phyloP scores from a whole-genome alignment of 1,140 invertebrate species.

The Danaus plexippus region DNA sequence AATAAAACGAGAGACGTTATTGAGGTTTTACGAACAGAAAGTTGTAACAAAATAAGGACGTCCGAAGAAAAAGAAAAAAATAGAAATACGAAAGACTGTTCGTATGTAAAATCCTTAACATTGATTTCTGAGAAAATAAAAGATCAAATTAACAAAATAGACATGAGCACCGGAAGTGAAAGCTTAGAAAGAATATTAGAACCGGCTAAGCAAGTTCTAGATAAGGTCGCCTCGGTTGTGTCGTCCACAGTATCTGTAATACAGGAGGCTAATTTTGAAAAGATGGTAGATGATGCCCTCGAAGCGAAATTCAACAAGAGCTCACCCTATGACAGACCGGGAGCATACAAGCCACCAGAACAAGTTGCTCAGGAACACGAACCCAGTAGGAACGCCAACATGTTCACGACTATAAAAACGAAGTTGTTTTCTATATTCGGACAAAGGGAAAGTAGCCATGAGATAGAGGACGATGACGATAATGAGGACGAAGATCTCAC shows the following conservation, averaged over 20 bases:
- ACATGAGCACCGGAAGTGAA: constrained; percentile 8
- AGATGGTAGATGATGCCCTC: constrained; percentile 19
- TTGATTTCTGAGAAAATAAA: constrained; percentile 10
- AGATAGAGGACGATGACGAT: constrained; percentile 14
- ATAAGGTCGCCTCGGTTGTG: constrained; percentile 12
- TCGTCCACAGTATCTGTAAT: constrained; percentile 11
- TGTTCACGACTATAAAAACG: constrained; percentile 34
- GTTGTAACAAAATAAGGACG: constrained; percentile 14
- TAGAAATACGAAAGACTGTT: constrained; percentile 16
- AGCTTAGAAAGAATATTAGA: constrained; percentile 11
- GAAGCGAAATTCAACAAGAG: constrained; percentile 20
- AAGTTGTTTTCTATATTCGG: constrained; percentile 41
- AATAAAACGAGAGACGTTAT: constrained; percentile 38
- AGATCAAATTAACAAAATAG: constrained; percentile 7
- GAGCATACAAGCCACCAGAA: constrained; percentile 11
- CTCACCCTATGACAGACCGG: constrained; percentile 20
- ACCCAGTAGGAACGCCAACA: constrained; percentile 17
- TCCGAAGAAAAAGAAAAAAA: constrained; percentile 2
- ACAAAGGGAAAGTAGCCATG: constrained; percentile 8
- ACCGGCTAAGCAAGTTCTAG: constrained; percentile 6
- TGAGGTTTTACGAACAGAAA: constrained; percentile 26
- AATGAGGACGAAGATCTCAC: constrained; percentile 15
- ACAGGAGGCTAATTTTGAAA: constrained; percentile 9
- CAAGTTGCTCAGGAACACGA: constrained; percentile 18
- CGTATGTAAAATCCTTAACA: not conserved